Base-by-base conservation (phyloP, 1,140 invertebrate species). In the Drosophila kurseongensis region DNA sequence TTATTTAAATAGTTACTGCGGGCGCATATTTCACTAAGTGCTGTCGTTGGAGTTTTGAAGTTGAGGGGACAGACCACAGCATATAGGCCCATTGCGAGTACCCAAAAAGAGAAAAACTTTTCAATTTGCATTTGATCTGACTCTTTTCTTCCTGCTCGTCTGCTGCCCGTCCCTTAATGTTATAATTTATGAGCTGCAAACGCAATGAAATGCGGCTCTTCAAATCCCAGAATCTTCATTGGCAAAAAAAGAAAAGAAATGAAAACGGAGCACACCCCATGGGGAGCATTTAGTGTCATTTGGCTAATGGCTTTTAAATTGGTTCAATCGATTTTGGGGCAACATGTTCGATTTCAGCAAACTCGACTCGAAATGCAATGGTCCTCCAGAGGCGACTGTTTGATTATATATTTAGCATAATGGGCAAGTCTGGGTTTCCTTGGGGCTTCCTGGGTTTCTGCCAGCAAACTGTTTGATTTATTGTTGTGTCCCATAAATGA, bases 1-100 rank as follows among this genome's bases (percentile, higher is more conserved):
- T 78, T 59, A 83, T 84, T 88, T 89, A 89, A 84, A 89, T 90
- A 89, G 85, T 78, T 84, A 84, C 84, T 89, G 84, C 84, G 77
- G 80, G 80, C 84, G 60, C 86, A 86, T 82, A 69, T 67, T 79
- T 82, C 54, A 62, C 79, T 71, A 89, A 88, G 80, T 89, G 84
- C 80, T 72, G 63, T 77, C 73, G 71, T 29, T 56, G 44, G 36
- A 62, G 63, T 75, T 42, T 13, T 8, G 14, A 5, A 14, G 36
- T n/a, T 8, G 12, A 3, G 14, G 36, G n/a, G 27, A 35, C 27
- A 62, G 27, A n/a, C 29, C 10, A 38, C 36, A 14, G 29, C 12
- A 14, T 14, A 16, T 14, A 16, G 41, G 13, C n/a, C 16, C 12
- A 16, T 36, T 23, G 13, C 13, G 35, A 50, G 35, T 47, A 44